Conservation (phyloP, 1,140 invertebrate species). For the Drosophila seguyi region DNA sequence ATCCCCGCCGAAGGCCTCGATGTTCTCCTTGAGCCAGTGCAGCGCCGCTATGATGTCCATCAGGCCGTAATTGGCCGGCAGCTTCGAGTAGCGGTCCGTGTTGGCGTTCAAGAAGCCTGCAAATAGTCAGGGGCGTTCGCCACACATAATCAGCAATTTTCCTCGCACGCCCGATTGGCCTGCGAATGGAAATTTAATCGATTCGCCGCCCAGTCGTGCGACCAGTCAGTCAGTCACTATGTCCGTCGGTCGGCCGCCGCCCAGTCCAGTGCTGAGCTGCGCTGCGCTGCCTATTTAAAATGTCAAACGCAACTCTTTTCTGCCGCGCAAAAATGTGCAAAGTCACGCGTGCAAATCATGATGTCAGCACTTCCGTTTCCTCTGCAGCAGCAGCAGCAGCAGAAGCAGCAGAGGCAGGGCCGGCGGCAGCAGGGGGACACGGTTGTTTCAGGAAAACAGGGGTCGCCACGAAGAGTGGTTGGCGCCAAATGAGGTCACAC, state of each 20-base stretch:
- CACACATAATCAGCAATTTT: slow-evolving; percentile 62
- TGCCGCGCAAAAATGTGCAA: slow-evolving; percentile 62
- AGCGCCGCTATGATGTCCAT: slow-evolving; percentile 98
- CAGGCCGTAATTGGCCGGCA: slow-evolving; percentile 96
- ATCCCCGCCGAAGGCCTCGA: slow-evolving; percentile 96
- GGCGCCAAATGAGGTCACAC: slow-evolving; percentile 68
- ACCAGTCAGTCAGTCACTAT: slow-evolving; percentile 17
- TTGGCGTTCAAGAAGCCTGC: slow-evolving; percentile 95
- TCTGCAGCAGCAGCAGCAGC: slow-evolving; percentile 37
- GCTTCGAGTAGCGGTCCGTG: slow-evolving; percentile 92
- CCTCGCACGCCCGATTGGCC: slow-evolving; percentile 54
- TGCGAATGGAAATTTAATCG: slow-evolving; percentile 68
- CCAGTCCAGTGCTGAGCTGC: background rate
- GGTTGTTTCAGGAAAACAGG: background rate
- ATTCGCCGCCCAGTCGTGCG: slow-evolving; percentile 37
- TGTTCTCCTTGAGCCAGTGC: slow-evolving; percentile 98
- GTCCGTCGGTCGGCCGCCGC: slow-evolving; percentile 1
- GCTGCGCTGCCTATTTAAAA: slow-evolving; percentile 58
- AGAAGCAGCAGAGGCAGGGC: background rate
- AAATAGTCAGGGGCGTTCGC: slow-evolving; percentile 36
- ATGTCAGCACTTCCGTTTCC: slow-evolving; percentile 83
- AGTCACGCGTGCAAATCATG: slow-evolving; percentile 83
- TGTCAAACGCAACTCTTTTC: slow-evolving; percentile 58
- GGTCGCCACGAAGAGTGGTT: slow-evolving; percentile 2
- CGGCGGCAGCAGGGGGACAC: slow-evolving; percentile 1